A percentile compares a stretch with the other conserved stretches of the same genome.
Evolutionary conservation across 2,113 vertebrate genomes (phyloP).

Genomic region (Scalopus aquaticus): DNA sequence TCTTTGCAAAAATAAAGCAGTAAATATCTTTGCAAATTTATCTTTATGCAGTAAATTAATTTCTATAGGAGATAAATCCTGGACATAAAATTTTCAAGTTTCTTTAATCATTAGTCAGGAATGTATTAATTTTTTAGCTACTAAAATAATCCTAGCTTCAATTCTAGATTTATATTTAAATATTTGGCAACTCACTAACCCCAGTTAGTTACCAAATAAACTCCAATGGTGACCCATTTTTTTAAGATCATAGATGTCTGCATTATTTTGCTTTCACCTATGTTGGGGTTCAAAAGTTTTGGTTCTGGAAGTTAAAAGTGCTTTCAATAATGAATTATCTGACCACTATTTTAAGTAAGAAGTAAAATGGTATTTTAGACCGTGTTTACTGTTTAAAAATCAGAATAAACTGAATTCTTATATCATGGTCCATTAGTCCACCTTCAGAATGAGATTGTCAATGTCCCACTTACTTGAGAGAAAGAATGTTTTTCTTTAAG

Average conservation of each 20-base stretch:
- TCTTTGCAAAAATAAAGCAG: not conserved
- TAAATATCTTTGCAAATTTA: not conserved
- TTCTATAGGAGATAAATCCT: not conserved
- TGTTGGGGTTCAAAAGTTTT: not conserved
- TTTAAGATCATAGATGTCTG: not conserved
- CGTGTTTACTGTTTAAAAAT: not conserved
- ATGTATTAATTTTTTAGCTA: not conserved
- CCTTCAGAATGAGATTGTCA: not conserved
- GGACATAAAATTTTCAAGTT: not conserved
- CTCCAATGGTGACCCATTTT: not conserved
- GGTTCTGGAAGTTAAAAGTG: not conserved
- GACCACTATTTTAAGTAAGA: not conserved
- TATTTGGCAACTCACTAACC: not conserved
- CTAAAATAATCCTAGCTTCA: not conserved
- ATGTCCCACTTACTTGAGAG: not conserved
- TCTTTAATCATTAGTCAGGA: not conserved
- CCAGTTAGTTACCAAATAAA: not conserved
- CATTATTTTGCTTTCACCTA: not conserved
- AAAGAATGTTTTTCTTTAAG: not conserved
- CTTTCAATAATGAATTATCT: not conserved
- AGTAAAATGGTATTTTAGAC: not conserved
- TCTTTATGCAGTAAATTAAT: not conserved
- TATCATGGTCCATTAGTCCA: not conserved
- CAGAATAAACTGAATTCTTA: not conserved
- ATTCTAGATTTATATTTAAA: not conserved